A percentile compares a stretch with the other conserved stretches of the same genome.
Evolutionary conservation across 1,140 invertebrate species (phyloP).

Genomic region (Macrobrachium nipponense): DNA sequence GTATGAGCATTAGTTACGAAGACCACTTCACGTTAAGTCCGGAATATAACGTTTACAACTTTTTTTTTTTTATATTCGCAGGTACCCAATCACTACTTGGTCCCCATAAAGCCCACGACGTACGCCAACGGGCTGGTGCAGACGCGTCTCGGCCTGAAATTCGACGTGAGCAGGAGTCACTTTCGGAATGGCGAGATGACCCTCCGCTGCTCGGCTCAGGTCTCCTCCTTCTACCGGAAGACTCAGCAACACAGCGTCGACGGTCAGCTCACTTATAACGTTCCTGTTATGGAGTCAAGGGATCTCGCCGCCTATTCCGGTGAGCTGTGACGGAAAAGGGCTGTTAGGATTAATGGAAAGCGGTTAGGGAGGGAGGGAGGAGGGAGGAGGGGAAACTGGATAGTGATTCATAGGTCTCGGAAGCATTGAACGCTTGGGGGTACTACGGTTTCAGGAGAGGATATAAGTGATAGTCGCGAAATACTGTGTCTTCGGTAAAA

Average conservation of each 20-base stretch:
- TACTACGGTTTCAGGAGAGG: too few relatives aligned
- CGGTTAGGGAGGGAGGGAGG: too few relatives aligned
- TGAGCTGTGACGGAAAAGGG: background rate
- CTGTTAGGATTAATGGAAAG: too few relatives aligned
- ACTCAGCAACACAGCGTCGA: constrained; percentile 46
- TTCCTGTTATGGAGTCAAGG: constrained; percentile 45
- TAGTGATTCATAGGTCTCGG: too few relatives aligned
- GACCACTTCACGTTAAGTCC: too few relatives aligned
- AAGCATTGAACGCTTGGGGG: too few relatives aligned
- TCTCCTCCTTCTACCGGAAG: constrained; percentile 42
- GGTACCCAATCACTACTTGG: constrained; percentile 26
- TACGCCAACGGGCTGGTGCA: constrained; percentile 19
- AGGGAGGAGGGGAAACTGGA: too few relatives aligned
- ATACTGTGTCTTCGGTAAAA: too few relatives aligned
- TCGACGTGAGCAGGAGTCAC: constrained; percentile 22
- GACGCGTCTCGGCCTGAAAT: constrained; percentile 29
- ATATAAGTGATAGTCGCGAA: too few relatives aligned
- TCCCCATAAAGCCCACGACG: constrained; percentile 1
- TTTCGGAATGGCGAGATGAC: constrained; percentile 35
- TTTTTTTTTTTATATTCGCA: background rate
- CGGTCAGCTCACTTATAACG: constrained; percentile 39
- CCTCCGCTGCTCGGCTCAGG: constrained; percentile 32
- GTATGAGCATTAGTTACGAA: too few relatives aligned
- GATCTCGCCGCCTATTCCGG: constrained; percentile 33
- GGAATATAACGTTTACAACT: too few relatives aligned